Percentiles rank a stretch among this genome's conserved stretches.
Evolutionary conservation across 2,888 invertebrate genomes (phyloP).

Genomic region (Lasioglossum marginatum): DNA sequence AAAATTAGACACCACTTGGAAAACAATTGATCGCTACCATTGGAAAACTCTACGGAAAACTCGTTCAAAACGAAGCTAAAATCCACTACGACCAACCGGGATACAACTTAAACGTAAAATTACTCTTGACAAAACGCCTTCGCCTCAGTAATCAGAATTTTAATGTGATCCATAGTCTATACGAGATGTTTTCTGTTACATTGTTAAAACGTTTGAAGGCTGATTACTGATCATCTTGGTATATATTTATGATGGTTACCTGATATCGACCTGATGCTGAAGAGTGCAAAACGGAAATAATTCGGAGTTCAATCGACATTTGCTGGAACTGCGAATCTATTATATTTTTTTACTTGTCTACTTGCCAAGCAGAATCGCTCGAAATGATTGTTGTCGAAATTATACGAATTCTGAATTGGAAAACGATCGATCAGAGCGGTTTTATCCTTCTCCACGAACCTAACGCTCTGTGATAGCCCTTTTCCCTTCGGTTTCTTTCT

Average conservation of each 20-base stretch:
- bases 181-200: not conserved
- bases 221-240: slow-evolving; percentile 16
- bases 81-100: not conserved
- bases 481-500: slow-evolving; percentile 14
- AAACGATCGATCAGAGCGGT: slow-evolving; percentile 45
- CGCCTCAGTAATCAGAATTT: not conserved
- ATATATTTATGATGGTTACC: slow-evolving; percentile 24
- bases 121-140: not conserved
- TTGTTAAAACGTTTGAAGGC: not conserved
- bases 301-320: slow-evolving; percentile 25
- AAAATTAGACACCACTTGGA: not conserved
- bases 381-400: slow-evolving; percentile 26
- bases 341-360: slow-evolving; percentile 13
- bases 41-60: not conserved
- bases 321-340: slow-evolving; percentile 1
- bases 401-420: slow-evolving; percentile 41
- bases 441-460: slow-evolving; percentile 63
- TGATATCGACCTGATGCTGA: slow-evolving; percentile 36
- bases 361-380: slow-evolving; percentile 7
- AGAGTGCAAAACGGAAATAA: slow-evolving; percentile 29
- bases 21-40: slow-evolving; percentile 2
- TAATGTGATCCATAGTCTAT: not conserved
- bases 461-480: slow-evolving; percentile 68
- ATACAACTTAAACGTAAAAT: not conserved
- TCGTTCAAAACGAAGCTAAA: not conserved